phyloP scores from a whole-genome alignment of 2,797 vertebrate genomes.

The Etheostoma perlongum region DNA sequence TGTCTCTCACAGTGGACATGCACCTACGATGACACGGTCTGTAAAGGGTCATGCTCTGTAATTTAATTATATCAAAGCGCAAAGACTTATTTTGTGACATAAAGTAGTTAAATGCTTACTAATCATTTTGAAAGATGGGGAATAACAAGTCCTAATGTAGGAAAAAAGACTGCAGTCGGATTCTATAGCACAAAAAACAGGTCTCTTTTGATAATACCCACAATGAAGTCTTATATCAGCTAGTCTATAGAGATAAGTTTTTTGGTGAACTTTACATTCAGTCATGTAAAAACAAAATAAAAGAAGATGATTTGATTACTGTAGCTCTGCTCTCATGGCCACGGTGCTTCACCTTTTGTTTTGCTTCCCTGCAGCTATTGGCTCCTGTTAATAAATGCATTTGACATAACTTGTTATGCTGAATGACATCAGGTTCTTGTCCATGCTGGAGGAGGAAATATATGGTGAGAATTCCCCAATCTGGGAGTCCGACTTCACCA shows the following conservation, averaged over 20 bases:
- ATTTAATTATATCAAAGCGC: not conserved
- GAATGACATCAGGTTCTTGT: slow-evolving; percentile 89
- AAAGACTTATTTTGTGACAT: not conserved
- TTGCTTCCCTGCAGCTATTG: not conserved
- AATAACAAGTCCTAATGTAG: not conserved
- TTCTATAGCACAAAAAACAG: not conserved
- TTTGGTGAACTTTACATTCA: too few relatives aligned
- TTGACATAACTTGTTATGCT: not conserved
- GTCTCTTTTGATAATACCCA: too few relatives aligned
- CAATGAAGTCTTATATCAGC: too few relatives aligned
- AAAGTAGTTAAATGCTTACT: not conserved
- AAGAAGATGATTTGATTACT: not conserved
- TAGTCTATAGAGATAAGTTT: too few relatives aligned
- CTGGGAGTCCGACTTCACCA: slow-evolving; percentile 97
- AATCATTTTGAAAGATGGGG: not conserved
- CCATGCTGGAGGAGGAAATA: slow-evolving; percentile 99
- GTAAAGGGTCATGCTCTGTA: not conserved
- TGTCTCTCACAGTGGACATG: too few relatives aligned
- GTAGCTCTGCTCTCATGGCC: not conserved
- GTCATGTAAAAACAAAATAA: not conserved
- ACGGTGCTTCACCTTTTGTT: not conserved
- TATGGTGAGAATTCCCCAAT: slow-evolving; percentile 97
- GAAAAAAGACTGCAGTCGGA: not conserved
- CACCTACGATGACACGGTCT: too few relatives aligned
- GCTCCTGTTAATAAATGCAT: too few relatives aligned